These are phyloP conservation scores for Cataglyphis altisquamis DNA, from an alignment of 2,888 invertebrate species.

Conservation along the genomic window DNA sequence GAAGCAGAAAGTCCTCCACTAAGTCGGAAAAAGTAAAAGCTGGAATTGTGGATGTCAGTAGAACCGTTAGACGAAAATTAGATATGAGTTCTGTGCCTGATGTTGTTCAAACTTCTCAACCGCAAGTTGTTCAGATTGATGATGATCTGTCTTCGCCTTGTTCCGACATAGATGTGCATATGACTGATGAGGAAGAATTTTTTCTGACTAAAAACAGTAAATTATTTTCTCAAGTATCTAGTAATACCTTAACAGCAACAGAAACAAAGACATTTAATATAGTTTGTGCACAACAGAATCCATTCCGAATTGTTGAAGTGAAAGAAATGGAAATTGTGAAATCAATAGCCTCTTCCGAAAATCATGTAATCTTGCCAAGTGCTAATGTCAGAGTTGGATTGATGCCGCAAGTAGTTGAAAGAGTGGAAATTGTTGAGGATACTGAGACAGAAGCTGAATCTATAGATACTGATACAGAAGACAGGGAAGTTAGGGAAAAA, in stretches of 20 bases:
- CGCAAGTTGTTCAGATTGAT: slow-evolving; percentile 67
- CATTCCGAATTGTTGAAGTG: slow-evolving; percentile 90
- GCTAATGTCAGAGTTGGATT: slow-evolving; percentile 82
- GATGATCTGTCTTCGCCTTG: slow-evolving; percentile 70
- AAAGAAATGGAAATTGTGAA: slow-evolving; percentile 90
- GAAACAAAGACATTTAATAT: slow-evolving; percentile 60
- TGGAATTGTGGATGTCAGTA: slow-evolving; percentile 88
- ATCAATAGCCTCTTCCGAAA: slow-evolving; percentile 88
- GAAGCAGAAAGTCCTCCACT: slow-evolving; percentile 78
- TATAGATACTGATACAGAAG: slow-evolving; percentile 81
- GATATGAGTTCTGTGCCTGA: slow-evolving; percentile 87
- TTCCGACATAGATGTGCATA: slow-evolving; percentile 66
- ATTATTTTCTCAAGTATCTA: slow-evolving; percentile 90
- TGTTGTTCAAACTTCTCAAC: slow-evolving; percentile 82
- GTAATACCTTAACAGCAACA: slow-evolving; percentile 84
- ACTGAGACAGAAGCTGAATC: slow-evolving; percentile 85
- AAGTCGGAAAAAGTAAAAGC: slow-evolving; percentile 86
- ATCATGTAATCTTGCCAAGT: slow-evolving; percentile 83
- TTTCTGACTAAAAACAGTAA: slow-evolving; percentile 89
- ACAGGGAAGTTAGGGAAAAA: slow-evolving; percentile 68
- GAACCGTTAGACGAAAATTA: slow-evolving; percentile 89
- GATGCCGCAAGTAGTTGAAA: slow-evolving; percentile 85
- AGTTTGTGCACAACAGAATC: slow-evolving; percentile 77
- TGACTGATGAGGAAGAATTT: slow-evolving; percentile 81
- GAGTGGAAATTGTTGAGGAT: slow-evolving; percentile 86